Evolutionary conservation across 2,797 vertebrate species (phyloP).

Genomic region (Rhabdomys pumilio): DNA sequence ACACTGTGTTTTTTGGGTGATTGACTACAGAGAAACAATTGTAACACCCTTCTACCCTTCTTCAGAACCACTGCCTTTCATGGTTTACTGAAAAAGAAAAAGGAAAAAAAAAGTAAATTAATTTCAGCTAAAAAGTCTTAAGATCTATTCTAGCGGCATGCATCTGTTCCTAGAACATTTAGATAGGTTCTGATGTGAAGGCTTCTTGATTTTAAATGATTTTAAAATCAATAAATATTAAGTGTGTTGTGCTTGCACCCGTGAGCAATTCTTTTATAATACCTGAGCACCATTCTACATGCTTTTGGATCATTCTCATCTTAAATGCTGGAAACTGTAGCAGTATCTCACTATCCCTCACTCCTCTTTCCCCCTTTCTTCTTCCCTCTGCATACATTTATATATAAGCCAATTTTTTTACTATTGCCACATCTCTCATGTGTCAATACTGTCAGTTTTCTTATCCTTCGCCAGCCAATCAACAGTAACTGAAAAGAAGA

Average conservation of each 20-base stretch:
- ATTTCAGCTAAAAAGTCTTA: conserved; percentile 44
- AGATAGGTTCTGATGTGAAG: background rate
- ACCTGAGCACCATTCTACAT: background rate
- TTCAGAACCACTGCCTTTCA: background rate
- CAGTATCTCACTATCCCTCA: background rate
- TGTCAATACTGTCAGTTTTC: background rate
- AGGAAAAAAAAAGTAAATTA: conserved; percentile 25
- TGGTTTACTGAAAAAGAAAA: background rate
- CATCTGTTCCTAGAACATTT: background rate
- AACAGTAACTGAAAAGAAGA: background rate
- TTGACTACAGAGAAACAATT: conserved; percentile 4
- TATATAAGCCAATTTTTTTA: background rate
- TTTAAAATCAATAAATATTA: conserved; percentile 11
- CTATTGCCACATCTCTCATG: background rate
- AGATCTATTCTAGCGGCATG: background rate
- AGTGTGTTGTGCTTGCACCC: background rate
- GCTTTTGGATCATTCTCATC: background rate
- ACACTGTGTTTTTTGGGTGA: background rate
- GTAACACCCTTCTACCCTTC: background rate
- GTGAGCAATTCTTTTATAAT: background rate
- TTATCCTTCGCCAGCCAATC: background rate
- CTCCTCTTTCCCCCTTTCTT: background rate
- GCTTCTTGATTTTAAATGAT: background rate
- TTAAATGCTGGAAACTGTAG: background rate
- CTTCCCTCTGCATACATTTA: background rate